Percentiles rank a stretch among this genome's conserved stretches.
Conservation (phyloP, 2,888 invertebrate genomes). For the Lasioglossum calceatum region DNA sequence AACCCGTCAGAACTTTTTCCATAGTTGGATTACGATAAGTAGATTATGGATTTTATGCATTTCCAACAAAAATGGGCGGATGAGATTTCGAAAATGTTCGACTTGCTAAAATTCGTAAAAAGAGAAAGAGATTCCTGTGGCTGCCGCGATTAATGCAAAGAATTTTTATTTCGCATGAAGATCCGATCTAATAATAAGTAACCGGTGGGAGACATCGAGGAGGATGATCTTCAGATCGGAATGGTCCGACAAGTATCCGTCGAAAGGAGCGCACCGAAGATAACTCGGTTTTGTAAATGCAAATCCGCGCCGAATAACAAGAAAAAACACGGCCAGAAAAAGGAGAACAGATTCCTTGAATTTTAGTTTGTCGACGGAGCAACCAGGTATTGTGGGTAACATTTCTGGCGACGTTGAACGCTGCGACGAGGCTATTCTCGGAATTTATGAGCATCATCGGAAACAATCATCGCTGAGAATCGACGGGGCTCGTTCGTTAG, state of each 20-base stretch:
- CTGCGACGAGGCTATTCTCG: not conserved
- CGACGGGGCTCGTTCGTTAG: not conserved
- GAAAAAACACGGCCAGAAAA: not conserved
- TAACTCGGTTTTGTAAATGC: conserved; percentile 7
- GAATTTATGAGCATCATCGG: not conserved
- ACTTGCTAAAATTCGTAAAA: not conserved
- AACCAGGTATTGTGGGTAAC: not conserved
- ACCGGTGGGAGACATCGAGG: not conserved
- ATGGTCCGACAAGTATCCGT: not conserved
- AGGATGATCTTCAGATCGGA: not conserved
- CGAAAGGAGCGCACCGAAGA: not conserved
- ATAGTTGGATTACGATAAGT: not conserved
- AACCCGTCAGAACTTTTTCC: not conserved
- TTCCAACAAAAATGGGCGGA: not conserved
- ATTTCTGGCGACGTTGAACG: not conserved
- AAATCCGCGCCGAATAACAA: not conserved
- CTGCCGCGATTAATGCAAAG: not conserved
- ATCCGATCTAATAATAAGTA: not conserved
- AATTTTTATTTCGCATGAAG: not conserved
- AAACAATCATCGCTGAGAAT: not conserved
- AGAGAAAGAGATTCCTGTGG: not conserved
- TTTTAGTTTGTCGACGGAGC: not conserved
- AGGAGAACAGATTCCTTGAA: not conserved
- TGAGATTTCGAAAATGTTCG: not conserved
- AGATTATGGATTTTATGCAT: not conserved